A percentile compares a stretch with the other conserved stretches of the same genome.
phyloP scores from a whole-genome alignment of 2,113 vertebrate species.

The Heliornis fulica region DNA sequence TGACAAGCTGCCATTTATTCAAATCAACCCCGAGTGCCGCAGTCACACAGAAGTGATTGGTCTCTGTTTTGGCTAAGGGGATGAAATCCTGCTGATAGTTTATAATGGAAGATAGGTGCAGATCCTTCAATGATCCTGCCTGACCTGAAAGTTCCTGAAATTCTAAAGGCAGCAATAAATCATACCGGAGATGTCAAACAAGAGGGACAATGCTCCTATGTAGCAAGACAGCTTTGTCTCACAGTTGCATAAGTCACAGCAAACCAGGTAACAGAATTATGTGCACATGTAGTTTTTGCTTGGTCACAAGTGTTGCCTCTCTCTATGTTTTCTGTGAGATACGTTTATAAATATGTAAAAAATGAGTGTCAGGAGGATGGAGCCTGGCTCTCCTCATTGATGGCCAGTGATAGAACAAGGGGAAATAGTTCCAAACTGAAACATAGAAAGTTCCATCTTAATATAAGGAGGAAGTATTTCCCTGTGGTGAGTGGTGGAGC shows the following conservation, averaged over 20 bases:
- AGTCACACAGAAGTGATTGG: not conserved
- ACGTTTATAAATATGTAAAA: too few species aligned
- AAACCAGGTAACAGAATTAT: not conserved
- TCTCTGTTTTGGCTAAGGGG: not conserved
- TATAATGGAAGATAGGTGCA: not conserved
- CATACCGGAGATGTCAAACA: not conserved
- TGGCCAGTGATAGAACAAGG: too few species aligned
- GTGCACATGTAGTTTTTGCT: not conserved
- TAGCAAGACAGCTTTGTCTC: not conserved
- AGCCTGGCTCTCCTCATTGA: too few species aligned
- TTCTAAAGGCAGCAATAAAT: not conserved
- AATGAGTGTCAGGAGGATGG: too few species aligned
- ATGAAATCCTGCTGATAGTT: not conserved
- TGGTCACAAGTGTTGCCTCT: not conserved
- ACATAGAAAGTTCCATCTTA: too few species aligned
- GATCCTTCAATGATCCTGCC: not conserved
- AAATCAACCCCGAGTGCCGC: not conserved
- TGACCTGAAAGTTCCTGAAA: not conserved
- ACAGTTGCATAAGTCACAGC: not conserved
- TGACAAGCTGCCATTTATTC: not conserved
- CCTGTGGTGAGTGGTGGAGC: too few species aligned
- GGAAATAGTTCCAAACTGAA: too few species aligned
- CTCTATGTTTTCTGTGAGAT: not conserved
- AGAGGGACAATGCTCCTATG: not conserved
- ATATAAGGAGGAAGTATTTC: too few species aligned